Evolutionary conservation across 1,140 invertebrate genomes (phyloP).

Genomic region (Eufriesea mexicana): DNA sequence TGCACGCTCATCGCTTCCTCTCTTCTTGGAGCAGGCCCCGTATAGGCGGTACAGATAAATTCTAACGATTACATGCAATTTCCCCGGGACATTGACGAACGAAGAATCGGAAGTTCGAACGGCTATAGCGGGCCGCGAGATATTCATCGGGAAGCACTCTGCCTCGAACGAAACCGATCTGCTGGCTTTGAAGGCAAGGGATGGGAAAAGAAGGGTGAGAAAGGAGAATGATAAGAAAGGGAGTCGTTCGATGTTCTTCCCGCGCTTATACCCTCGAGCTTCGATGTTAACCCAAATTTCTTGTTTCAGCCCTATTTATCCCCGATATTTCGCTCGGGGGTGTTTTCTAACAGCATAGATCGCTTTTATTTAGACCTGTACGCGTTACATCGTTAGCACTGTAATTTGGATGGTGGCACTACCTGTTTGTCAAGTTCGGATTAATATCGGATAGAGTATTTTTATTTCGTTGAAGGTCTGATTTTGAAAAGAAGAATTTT

Average conservation of each 20-base stretch:
- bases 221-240: neutral
- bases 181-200: neutral
- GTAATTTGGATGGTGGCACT: too few species aligned
- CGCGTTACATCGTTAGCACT: too few species aligned
- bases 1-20: constrained; percentile 48
- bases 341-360: too few species aligned
- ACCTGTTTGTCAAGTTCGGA: too few species aligned
- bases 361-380: too few species aligned
- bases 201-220: neutral
- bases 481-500: too few species aligned
- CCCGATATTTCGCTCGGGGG: too few species aligned
- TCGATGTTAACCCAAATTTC: neutral
- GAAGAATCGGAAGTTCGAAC: constrained; percentile 37
- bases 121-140: constrained; percentile 29
- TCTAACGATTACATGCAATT: constrained; percentile 50
- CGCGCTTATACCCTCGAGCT: neutral
- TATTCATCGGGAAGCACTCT: constrained; percentile 11
- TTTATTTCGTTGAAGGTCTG: too few species aligned
- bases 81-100: constrained; percentile 39
- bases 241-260: neutral
- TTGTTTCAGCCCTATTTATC: neutral
- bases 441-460: too few species aligned
- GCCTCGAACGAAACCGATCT: constrained; percentile 1
- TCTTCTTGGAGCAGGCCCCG: neutral
- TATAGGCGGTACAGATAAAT: constrained; percentile 27